Base-by-base conservation (phyloP, 1,140 invertebrate species). In the Ips nitidus region DNA sequence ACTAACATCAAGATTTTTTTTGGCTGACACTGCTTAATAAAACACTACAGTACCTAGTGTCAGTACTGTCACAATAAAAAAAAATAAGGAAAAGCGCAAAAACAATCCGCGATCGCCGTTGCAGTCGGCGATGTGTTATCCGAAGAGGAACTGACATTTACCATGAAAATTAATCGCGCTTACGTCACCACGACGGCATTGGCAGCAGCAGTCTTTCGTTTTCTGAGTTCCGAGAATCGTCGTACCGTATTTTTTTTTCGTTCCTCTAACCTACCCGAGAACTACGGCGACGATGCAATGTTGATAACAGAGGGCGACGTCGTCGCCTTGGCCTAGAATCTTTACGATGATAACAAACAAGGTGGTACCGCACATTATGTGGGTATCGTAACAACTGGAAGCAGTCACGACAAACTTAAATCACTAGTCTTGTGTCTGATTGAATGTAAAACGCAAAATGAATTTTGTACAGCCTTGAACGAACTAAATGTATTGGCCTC, bases 81-180 rank as follows among this genome's bases (percentile, higher is more conserved):
- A 45, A 5, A 50, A 50, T 50, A 50, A 50, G 7, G 22, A 50
- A 50, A 8, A 42, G 6, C 57, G 38, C 57, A 42, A 59, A 59
- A 38, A 59, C 40, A 55, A 41, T 41, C 57, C 8, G 42, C 40
- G 57, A 3, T 55, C n/a, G 52, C 22, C 7, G 6, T 50, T 37
- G 52, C 22, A 50, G 6, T 50, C 52, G 52, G 37, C 57, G 41
- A 8, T n/a, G 39, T 42, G 57, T 59, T 59, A 59, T 59, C 57
- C 57, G 57, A 59, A 59, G 57, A 59, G 59, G 58, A 69, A 69
- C 67, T 63, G 58, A 60, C 67, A 69, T 61, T 62, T 59, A 63
- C 50, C 67, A 63, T 69, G 41, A 69, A 69, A 63, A 62, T 69
- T 69, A 63, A 69, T 50, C 57, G 58, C 50, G 67, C 41, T 69